Evolutionary conservation across 1,140 invertebrate genomes (phyloP).

Genomic region (Berghia stephanieae): DNA sequence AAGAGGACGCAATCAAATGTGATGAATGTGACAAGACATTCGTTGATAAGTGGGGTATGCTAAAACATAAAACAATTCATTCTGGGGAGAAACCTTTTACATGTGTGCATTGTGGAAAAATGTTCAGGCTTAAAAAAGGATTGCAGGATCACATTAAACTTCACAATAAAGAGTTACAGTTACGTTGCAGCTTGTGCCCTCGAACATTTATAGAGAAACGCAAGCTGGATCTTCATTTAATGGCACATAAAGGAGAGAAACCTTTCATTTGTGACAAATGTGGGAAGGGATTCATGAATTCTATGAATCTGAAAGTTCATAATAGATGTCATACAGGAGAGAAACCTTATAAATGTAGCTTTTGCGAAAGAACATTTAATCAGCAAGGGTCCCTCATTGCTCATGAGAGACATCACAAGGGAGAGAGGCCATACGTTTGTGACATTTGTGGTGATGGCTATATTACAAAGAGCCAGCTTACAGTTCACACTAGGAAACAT

Average conservation of each 20-base stretch:
- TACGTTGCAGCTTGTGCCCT: slow-evolving; percentile 24
- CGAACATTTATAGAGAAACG: slow-evolving; percentile 31
- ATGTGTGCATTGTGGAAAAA: slow-evolving; percentile 37
- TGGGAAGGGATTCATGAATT: slow-evolving; percentile 23
- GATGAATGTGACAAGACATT: slow-evolving; percentile 93
- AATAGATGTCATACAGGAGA: slow-evolving; percentile 29
- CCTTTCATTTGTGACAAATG: slow-evolving; percentile 26
- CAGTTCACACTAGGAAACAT: slow-evolving; percentile 27
- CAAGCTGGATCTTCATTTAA: slow-evolving; percentile 15
- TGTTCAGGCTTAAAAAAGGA: slow-evolving; percentile 27
- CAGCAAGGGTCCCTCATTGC: slow-evolving; percentile 24
- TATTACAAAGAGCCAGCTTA: slow-evolving; percentile 27
- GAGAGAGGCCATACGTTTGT: slow-evolving; percentile 71
- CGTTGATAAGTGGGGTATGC: slow-evolving; percentile 93
- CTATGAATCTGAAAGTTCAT: slow-evolving; percentile 23
- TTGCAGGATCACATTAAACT: slow-evolving; percentile 30
- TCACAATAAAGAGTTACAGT: slow-evolving; percentile 24
- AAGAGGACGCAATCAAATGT: slow-evolving; percentile 71
- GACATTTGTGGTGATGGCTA: slow-evolving; percentile 64
- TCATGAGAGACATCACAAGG: slow-evolving; percentile 51
- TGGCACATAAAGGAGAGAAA: slow-evolving; percentile 25
- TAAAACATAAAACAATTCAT: slow-evolving; percentile 94
- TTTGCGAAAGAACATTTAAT: slow-evolving; percentile 24
- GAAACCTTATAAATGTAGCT: slow-evolving; percentile 27
- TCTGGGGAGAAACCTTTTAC: slow-evolving; percentile 59